phyloP scores from a whole-genome alignment of 2,113 vertebrate genomes.

The Antechinus stuartii region DNA sequence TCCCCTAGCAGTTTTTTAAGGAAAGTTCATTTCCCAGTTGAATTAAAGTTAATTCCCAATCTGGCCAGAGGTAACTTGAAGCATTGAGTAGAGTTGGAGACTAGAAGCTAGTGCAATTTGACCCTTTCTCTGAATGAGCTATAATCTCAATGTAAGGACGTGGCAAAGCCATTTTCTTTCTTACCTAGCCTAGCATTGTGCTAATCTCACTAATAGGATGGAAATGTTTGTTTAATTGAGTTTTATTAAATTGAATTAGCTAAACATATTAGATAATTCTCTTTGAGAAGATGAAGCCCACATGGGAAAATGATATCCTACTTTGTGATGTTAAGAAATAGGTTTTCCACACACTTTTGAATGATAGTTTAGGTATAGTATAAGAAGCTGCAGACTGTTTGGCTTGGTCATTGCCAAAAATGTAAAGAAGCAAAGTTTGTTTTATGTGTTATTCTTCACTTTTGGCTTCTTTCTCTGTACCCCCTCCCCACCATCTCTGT shows the following conservation, averaged over 20 bases:
- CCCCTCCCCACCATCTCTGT: background rate
- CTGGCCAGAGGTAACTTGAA: background rate
- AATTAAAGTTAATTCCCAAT: background rate
- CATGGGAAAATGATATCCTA: background rate
- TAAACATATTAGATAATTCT: slow-evolving; percentile 1
- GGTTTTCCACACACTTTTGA: slow-evolving; percentile 46
- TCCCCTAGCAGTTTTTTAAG: background rate
- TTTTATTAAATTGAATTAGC: slow-evolving; percentile 3
- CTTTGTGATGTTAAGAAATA: background rate
- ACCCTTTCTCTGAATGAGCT: background rate
- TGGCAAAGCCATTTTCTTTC: background rate
- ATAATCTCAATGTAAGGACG: background rate
- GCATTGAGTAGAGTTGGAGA: background rate
- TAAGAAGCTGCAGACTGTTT: background rate
- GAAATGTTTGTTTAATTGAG: slow-evolving; percentile 40
- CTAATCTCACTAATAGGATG: background rate
- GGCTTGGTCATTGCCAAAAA: background rate
- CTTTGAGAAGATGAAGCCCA: background rate
- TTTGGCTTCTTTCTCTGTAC: background rate
- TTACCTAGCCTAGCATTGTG: background rate
- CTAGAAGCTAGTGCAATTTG: background rate
- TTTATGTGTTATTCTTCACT: background rate
- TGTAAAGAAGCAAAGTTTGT: background rate
- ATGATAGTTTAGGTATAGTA: background rate
- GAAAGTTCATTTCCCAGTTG: background rate